Evolutionary conservation across 2,888 invertebrate genomes (phyloP).

Genomic region (Sipha maydis): DNA sequence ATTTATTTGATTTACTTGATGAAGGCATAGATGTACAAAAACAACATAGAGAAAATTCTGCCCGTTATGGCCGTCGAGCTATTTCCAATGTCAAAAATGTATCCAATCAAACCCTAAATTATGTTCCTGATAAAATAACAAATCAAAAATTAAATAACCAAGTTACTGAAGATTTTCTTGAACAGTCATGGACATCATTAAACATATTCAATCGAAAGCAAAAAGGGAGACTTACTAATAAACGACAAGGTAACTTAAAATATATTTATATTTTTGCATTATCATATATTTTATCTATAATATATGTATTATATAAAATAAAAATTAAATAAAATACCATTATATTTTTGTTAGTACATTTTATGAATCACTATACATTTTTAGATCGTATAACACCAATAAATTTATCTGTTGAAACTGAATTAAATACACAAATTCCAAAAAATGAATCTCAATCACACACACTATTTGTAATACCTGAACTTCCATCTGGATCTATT

Average conservation of each 20-base stretch:
- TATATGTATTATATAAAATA: not conserved
- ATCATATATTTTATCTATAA: not conserved
- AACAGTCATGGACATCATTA: conserved; percentile 67
- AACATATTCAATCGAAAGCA: conserved; percentile 66
- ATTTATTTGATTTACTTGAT: conserved; percentile 52
- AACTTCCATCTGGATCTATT: conserved; percentile 77
- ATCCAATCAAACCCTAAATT: not conserved
- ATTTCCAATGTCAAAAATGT: conserved; percentile 49
- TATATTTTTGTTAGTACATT: no score
- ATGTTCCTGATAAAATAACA: conserved; percentile 29
- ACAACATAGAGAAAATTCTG: conserved; percentile 63
- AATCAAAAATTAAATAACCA: not conserved
- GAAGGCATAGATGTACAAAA: conserved; percentile 23
- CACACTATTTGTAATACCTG: conserved; percentile 78
- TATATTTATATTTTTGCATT: not conserved
- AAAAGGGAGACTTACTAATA: conserved; percentile 66
- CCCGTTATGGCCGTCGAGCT: conserved; percentile 65
- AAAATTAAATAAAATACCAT: no score
- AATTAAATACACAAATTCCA: conserved; percentile 16
- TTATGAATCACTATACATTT: not conserved
- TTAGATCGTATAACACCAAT: conserved; percentile 51
- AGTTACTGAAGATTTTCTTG: conserved; percentile 64
- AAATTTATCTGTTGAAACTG: conserved; percentile 20
- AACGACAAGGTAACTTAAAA: conserved; percentile 63
- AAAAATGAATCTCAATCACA: conserved; percentile 41